Evolutionary conservation across 2,888 invertebrate species (phyloP), one percentile per base, ranked within the genome.

Genomic region (Patella caerulea): DNA sequence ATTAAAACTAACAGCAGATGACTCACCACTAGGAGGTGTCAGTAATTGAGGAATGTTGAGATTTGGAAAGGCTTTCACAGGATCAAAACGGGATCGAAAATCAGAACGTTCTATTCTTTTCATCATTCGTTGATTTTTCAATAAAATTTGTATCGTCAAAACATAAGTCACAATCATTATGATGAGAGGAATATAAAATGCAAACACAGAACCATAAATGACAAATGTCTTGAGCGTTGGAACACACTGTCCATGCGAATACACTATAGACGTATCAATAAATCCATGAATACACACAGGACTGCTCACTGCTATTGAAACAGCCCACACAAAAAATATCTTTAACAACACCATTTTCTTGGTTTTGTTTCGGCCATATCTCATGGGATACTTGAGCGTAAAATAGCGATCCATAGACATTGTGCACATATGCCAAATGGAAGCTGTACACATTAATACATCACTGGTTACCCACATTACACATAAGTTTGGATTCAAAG

Each of bases 151-250:
- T 19, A 98, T 97, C 0, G 98, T 98, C 85, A 97, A 93, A 12
- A 96, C 95, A 90, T 98, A 98, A 4, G 98, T 98, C 79, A 97
- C 93, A 89, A 98, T 93, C 98, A 98, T 98, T 84, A 98, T 97
- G 71, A 95, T 94, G 83, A 98, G 93, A 0, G 98, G 98, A 82
- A 98, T 97, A 93, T 98, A 98, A 93, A 98, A 98, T 86, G 97
- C 97, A 87, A 98, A 95, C 86, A 98, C 95, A 75, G 98, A 98
- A 24, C 98, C 98, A 86, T 97, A 96, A 80, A 97, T 94, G 52
- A 89, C 85, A 81, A 90, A 91, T 55, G 87, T 85, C 59, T 83
- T 83, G 29, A 90, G 80, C 5, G 86, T 85, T 2, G 90, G 90
- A 3, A 86, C 82, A 82, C 91, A 91, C 15, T 81, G 55, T 11